These are phyloP conservation scores for Sycophaga agraensis DNA, from an alignment of 1,140 invertebrate species.

Conservation along the genomic window DNA sequence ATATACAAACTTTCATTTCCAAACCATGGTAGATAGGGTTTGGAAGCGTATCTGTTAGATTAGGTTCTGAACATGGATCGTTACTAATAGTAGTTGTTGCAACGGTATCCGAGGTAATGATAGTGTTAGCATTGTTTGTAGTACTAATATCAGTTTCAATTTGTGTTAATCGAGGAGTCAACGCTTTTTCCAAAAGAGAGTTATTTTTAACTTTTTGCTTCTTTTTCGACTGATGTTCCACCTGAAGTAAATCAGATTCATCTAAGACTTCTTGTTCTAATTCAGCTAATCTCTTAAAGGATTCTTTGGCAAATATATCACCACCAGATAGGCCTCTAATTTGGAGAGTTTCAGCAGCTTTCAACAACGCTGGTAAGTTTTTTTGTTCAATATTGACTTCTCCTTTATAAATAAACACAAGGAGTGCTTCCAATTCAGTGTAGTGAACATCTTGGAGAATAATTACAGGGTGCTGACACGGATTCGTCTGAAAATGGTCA, in stretches of 20 bases:
- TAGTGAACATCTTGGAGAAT: slow-evolving; percentile 68
- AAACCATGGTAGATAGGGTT: slow-evolving; percentile 44
- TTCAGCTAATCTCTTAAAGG: slow-evolving; percentile 45
- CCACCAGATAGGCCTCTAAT: slow-evolving; percentile 65
- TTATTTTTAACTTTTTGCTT: slow-evolving; percentile 45
- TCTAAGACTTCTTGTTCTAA: slow-evolving; percentile 39
- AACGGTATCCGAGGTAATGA: not conserved
- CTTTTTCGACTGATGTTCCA: slow-evolving; percentile 42
- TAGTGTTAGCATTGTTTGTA: not conserved
- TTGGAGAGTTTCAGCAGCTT: slow-evolving; percentile 65
- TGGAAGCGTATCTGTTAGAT: slow-evolving; percentile 33
- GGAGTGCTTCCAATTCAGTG: slow-evolving; percentile 61
- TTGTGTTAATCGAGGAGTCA: slow-evolving; percentile 39
- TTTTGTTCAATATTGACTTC: slow-evolving; percentile 70
- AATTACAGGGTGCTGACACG: slow-evolving; percentile 69
- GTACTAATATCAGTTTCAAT: slow-evolving; percentile 15
- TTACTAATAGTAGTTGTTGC: slow-evolving; percentile 17
- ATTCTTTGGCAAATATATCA: slow-evolving; percentile 50
- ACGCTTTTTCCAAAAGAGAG: slow-evolving; percentile 46
- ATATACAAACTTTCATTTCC: slow-evolving; percentile 49
- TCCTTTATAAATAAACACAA: slow-evolving; percentile 69
- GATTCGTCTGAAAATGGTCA: slow-evolving; percentile 61
- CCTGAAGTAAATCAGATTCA: slow-evolving; percentile 6
- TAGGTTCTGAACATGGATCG: slow-evolving; percentile 33
- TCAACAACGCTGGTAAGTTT: slow-evolving; percentile 63